Evolutionary conservation across 2,113 vertebrate species (phyloP).

Genomic region (Rhinoderma darwinii): DNA sequence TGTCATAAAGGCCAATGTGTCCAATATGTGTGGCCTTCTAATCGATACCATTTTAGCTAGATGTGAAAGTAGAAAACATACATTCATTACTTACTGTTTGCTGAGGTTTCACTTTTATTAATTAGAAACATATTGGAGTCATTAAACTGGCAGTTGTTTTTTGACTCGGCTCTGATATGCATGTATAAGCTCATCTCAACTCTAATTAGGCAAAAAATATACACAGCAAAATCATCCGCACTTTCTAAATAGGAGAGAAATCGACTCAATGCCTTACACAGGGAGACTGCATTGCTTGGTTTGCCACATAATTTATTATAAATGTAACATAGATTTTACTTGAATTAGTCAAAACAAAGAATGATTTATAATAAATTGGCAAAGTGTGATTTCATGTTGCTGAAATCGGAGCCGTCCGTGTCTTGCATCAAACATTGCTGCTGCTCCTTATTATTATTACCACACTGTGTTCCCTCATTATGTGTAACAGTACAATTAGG

Average conservation of each 20-base stretch:
- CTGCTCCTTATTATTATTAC: constrained; percentile 10
- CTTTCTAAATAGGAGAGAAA: constrained; percentile 26
- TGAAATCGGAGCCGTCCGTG: constrained; percentile 36
- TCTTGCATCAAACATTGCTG: constrained; percentile 32
- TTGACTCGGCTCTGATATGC: constrained; percentile 30
- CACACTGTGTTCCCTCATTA: constrained; percentile 38
- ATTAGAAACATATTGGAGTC: constrained; percentile 58
- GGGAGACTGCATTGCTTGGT: background rate
- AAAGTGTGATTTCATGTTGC: constrained; percentile 25
- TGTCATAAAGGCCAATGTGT: background rate
- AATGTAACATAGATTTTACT: constrained; percentile 16
- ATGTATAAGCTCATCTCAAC: constrained; percentile 52
- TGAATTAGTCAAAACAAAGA: constrained; percentile 38
- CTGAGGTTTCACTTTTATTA: constrained; percentile 55
- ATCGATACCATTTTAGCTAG: constrained; percentile 13
- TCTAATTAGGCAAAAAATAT: constrained; percentile 43
- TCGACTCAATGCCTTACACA: background rate
- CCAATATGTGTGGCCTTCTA: background rate
- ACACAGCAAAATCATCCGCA: constrained; percentile 16
- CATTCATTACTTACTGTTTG: constrained; percentile 55
- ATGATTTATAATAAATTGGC: constrained; percentile 30
- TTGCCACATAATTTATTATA: constrained; percentile 1
- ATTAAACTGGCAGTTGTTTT: background rate
- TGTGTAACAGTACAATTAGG: constrained; percentile 41
- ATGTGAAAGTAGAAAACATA: constrained; percentile 19